These are phyloP conservation scores for Lagria hirta DNA, from an alignment of 2,888 invertebrate genomes.

Conservation along the genomic window DNA sequence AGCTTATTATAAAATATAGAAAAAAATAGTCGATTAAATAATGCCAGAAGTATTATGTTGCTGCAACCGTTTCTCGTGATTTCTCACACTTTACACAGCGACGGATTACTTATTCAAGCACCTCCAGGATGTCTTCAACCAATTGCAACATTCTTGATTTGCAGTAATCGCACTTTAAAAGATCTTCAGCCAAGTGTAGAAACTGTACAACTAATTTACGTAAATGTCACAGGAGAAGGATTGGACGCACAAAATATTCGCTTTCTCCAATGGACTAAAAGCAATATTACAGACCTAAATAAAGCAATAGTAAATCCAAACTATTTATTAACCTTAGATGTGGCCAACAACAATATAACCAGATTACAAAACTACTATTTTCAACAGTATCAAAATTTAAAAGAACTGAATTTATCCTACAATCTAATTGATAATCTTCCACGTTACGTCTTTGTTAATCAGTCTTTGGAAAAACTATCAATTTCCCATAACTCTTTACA, in stretches of 20 bases:
- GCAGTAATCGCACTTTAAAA: constrained; percentile 49
- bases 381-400: constrained; percentile 60
- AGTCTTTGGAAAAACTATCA: constrained; percentile 65
- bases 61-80: constrained; percentile 27
- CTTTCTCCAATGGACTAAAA: constrained; percentile 61
- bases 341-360: constrained; percentile 65
- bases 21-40: constrained; percentile 42
- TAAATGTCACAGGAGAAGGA: constrained; percentile 49
- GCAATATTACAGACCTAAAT: constrained; percentile 57
- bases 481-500: constrained; percentile 70
- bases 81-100: constrained; percentile 40
- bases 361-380: constrained; percentile 59
- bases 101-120: constrained; percentile 31
- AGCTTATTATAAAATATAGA: constrained; percentile 42
- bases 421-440: constrained; percentile 68
- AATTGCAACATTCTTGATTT: constrained; percentile 35
- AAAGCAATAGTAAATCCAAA: constrained; percentile 55
- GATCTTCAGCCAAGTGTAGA: constrained; percentile 51
- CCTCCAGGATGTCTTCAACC: constrained; percentile 30
- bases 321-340: constrained; percentile 59
- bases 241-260: constrained; percentile 49
- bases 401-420: constrained; percentile 67
- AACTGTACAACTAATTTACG: constrained; percentile 53
- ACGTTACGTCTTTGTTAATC: constrained; percentile 61
- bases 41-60: constrained; percentile 35